Evolutionary conservation across 2,797 vertebrate genomes (phyloP).

Genomic region (Momotus momota): DNA sequence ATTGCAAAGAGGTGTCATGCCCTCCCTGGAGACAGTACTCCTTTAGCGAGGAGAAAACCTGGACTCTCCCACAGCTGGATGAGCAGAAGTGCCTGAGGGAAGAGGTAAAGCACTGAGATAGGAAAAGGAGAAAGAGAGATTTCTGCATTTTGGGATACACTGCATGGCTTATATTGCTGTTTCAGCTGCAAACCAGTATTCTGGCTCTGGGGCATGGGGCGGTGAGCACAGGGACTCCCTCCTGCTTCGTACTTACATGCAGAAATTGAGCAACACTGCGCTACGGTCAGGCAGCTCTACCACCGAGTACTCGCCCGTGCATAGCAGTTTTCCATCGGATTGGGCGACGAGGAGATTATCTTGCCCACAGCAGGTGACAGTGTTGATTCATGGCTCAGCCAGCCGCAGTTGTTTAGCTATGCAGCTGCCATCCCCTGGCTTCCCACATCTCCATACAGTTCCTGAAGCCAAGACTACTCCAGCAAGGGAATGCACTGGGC

Average conservation of each 20-base stretch:
- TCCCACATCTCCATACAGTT: conserved; percentile 61
- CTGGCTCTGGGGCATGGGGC: rapidly evolving
- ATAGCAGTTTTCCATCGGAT: not conserved
- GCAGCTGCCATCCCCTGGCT: conserved; percentile 52
- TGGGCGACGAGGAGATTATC: not conserved
- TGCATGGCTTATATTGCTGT: not conserved
- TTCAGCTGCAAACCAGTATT: not conserved
- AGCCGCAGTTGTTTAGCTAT: conserved; percentile 45
- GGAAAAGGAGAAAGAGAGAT: not conserved
- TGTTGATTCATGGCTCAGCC: conserved; percentile 61
- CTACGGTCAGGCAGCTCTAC: rapidly evolving
- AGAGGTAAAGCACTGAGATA: not conserved
- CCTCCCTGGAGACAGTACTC: not conserved
- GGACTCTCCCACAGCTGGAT: rapidly evolving
- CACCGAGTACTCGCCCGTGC: rapidly evolving
- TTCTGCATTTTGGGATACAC: not conserved
- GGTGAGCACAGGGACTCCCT: not conserved
- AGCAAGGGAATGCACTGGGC: conserved; percentile 61
- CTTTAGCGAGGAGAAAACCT: rapidly evolving
- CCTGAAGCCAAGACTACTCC: conserved; percentile 59
- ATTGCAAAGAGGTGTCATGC: not conserved
- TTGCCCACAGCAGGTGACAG: conserved; percentile 69
- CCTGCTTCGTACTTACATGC: not conserved
- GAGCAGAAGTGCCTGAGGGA: not conserved
- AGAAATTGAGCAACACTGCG: not conserved